Evolutionary conservation across 2,113 vertebrate species (phyloP), one percentile per base, ranked within the genome.

Genomic region (Pelmatolapia mariae): DNA sequence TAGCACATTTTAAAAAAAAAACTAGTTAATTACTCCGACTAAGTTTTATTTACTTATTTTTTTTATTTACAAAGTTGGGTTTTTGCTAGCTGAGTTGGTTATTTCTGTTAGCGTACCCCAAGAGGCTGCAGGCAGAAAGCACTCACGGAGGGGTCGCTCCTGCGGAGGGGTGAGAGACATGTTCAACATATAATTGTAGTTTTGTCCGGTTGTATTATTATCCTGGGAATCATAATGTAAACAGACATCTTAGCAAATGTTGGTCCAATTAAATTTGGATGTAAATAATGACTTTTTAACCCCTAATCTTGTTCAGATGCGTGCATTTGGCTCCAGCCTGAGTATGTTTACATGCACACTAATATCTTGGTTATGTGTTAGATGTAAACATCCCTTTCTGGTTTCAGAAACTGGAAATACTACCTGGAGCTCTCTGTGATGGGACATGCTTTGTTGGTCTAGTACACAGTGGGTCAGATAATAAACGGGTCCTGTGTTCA

Each of bases 21-120:
- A 0, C 5, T 22, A 79, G 38, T 66, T 45, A 4, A 36, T 7
- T 68, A 68, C 19, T 38, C 8, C 6, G 16, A 5, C 7, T 5
- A 1, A 6, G n/a, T 76, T 66, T 40, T 9, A 15, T 68, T 68
- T 68, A 22, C 10, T 52, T 6, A 40, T 73, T 45, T 52, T 82
- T 54, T 29, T 6, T 50, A 50, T 78, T 50, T 33, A 33, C 15
- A 90, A 89, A 91, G 90, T 93, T 90, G 56, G 10, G 68, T 91
- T 86, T 83, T 71, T 83, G 86, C 84, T 87, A 87, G 87, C 91
- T 45, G 50, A n/a, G 54, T 8, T 83, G 26, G 86, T 89, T 57
- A 73, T 52, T 91, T 63, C 29, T 82, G 92, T 80, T 91, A 92
- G 81, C 90, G n/a, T 81, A 63, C 50, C 83, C 80, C 81, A 86